phyloP scores from a whole-genome alignment of 1,140 invertebrate species.

The Caenorhabditis tropicalis region DNA sequence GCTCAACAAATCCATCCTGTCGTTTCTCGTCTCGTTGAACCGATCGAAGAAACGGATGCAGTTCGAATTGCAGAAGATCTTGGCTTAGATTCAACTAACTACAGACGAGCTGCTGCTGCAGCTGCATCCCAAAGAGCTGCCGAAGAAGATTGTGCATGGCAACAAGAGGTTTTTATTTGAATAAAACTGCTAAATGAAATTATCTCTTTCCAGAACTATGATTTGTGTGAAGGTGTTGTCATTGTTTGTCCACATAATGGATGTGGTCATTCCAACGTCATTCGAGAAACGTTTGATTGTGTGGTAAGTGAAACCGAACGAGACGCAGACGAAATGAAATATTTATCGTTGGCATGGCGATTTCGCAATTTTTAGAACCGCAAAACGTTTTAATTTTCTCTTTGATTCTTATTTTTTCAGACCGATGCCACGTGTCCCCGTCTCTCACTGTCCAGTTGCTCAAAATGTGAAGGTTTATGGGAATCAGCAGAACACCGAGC shows the following conservation, averaged over 20 bases:
- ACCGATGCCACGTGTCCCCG: background rate
- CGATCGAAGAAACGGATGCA: slow-evolving; percentile 90
- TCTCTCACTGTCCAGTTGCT: background rate
- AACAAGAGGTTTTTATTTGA: background rate
- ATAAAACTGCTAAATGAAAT: background rate
- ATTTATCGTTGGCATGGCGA: background rate
- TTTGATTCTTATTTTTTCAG: background rate
- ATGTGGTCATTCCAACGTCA: slow-evolving; percentile 12
- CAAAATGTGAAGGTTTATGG: background rate
- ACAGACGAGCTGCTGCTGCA: slow-evolving; percentile 34
- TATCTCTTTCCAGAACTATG: slow-evolving; percentile 2
- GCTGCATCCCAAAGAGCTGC: background rate
- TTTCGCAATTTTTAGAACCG: background rate
- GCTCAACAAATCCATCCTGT: slow-evolving; percentile 84
- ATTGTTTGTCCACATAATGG: slow-evolving; percentile 29
- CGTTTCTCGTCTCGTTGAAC: slow-evolving; percentile 89
- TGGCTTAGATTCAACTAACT: slow-evolving; percentile 71
- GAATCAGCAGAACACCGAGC: background rate
- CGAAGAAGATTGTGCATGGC: slow-evolving; percentile 28
- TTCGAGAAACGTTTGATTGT: slow-evolving; percentile 40
- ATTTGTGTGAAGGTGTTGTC: slow-evolving; percentile 23
- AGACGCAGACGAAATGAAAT: background rate
- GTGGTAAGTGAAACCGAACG: background rate
- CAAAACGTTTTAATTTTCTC: background rate
- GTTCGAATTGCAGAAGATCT: slow-evolving; percentile 87